phyloP scores from a whole-genome alignment of 2,888 invertebrate species.

The Oxystoma pomonae region DNA sequence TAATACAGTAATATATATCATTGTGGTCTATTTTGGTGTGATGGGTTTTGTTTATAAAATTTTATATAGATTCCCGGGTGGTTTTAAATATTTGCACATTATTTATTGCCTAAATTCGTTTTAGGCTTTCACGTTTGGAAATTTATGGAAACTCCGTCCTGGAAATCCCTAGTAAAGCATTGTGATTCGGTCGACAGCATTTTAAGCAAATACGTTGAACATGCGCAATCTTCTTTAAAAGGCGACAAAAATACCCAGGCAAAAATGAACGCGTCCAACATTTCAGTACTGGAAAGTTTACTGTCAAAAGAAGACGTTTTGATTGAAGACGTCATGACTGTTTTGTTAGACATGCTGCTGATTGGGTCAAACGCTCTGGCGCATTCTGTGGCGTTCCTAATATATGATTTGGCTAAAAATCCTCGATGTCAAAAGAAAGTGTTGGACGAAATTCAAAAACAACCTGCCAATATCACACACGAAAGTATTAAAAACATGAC shows the following conservation, averaged over 20 bases:
- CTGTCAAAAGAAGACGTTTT: slow-evolving; percentile 54
- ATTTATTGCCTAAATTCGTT: background rate
- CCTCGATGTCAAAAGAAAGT: slow-evolving; percentile 60
- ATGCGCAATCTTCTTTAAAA: slow-evolving; percentile 42
- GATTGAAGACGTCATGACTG: slow-evolving; percentile 59
- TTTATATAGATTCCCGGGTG: background rate
- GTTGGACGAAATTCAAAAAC: slow-evolving; percentile 54
- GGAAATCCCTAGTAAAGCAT: slow-evolving; percentile 55
- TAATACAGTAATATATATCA: no score
- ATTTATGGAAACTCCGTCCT: slow-evolving; percentile 57
- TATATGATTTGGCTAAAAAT: slow-evolving; percentile 65
- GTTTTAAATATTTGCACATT: background rate
- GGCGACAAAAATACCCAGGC: slow-evolving; percentile 11
- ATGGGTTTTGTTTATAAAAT: no score
- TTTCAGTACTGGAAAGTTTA: slow-evolving; percentile 53
- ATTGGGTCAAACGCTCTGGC: slow-evolving; percentile 63
- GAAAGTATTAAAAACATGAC: slow-evolving; percentile 43
- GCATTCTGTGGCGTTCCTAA: slow-evolving; percentile 57
- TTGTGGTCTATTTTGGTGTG: no score
- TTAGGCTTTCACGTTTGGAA: slow-evolving; percentile 62
- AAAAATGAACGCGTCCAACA: slow-evolving; percentile 26
- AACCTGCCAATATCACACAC: slow-evolving; percentile 28
- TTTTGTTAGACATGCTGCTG: slow-evolving; percentile 62
- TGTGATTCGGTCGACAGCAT: slow-evolving; percentile 61
- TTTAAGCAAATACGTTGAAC: slow-evolving; percentile 57